Percentiles rank a stretch among this genome's conserved stretches.
Conservation (phyloP, 2,113 vertebrate genomes). For the Fregetta grallaria region DNA sequence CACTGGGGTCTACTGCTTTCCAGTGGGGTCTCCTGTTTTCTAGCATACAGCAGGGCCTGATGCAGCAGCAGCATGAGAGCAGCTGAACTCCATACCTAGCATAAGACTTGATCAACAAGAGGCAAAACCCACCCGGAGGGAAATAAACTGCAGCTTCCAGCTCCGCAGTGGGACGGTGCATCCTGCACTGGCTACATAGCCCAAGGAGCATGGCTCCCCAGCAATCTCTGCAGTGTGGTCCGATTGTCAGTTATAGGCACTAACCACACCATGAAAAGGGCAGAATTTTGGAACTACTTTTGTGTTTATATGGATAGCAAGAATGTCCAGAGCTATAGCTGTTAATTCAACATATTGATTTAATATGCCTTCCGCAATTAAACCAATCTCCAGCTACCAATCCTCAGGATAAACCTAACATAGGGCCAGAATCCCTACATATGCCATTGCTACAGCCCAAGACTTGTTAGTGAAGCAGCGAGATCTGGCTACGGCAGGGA, state of each 20-base stretch:
- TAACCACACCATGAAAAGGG: neutral
- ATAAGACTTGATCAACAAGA: neutral
- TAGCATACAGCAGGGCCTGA: neutral
- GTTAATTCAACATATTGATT: neutral
- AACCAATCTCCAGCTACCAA: neutral
- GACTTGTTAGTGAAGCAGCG: neutral
- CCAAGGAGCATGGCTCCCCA: accelerated
- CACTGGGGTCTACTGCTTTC: neutral
- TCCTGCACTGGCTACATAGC: neutral
- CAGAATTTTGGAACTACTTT: neutral
- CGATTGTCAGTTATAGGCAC: neutral
- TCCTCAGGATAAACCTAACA: neutral
- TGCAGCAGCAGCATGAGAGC: neutral
- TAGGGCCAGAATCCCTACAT: neutral
- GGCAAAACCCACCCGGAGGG: neutral
- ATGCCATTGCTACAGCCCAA: neutral
- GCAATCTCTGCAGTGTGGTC: neutral
- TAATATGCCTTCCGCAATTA: neutral
- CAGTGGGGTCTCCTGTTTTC: neutral
- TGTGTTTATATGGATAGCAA: neutral
- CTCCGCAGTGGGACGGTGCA: neutral
- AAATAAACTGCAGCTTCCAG: neutral
- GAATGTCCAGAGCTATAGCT: neutral
- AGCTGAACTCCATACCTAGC: neutral
- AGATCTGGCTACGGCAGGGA: neutral